Base-by-base conservation (phyloP, 2,797 vertebrate genomes). In the Columba guinea region DNA sequence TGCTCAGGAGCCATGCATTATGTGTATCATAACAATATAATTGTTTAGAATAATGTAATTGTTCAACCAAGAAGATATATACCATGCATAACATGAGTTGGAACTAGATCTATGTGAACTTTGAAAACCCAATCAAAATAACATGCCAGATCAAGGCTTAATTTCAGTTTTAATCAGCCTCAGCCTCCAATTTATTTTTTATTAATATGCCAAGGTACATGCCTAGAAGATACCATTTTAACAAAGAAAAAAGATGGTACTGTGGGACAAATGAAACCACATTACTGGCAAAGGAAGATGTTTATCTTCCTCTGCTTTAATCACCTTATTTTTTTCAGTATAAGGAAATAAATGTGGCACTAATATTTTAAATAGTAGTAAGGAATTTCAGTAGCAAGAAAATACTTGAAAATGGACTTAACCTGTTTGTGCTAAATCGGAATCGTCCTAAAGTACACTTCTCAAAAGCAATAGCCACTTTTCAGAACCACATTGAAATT, bases 1-100 rank as follows among this genome's bases (percentile, higher is more conserved):
- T 94, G 89, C 90, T 95, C 90, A 88, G 83, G 87, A 97, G 96
- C 84, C 86, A 82, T 68, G 44, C 75, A 70, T 92, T 96, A 93
- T 95, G 81, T 94, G 97, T 95, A 91, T 91, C 94, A 85, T 89
- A 95, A 94, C 95, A 93, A 76, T 95, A 82, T 95, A 96, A 96
- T 88, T 95, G 89, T 96, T 96, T 97, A 95, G 96, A 95, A 95
- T 94, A 87, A 94, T 93, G 93, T 96, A 97, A 93, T 83, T 94
- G 91, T 92, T 90, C 82, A 84, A 67, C 95, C 91, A 84, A 83
- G 77, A 87, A 95, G 91, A 63, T 93, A 80, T 79, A 59, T 49
- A 79, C n/a, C 78, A 41, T 7, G 7, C 30, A 55, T 76, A 92
- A 93, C 85, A 85, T 63, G 95, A 90, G 95, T 94, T 92, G 87